Evolutionary conservation across 2,888 invertebrate species (phyloP), one percentile per base, ranked within the genome.

Genomic region (Phania funesta): DNA sequence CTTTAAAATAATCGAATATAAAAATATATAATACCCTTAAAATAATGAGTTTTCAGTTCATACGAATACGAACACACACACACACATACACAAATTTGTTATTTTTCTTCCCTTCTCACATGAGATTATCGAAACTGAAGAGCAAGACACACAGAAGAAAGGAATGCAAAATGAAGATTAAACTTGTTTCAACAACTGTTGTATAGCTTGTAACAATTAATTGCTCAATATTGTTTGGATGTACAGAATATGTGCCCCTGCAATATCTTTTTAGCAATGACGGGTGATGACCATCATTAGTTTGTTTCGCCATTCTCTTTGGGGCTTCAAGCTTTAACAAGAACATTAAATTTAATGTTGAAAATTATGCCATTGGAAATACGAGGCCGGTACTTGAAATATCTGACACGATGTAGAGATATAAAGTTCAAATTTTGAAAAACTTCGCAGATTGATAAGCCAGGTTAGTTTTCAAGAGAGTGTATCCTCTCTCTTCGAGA

Each of bases 21-120:
- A 65, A 32, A 48, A 65, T n/a, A 64, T 20, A 16, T 44, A 46
- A 56, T 68, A 56, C 68, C 56, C 32, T 73, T 41, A 52, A 73
- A 73, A 54, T 73, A 73, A 73, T 73, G 62, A 73, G 52, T 73
- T 73, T 73, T 50, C n/a, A n/a, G n/a, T n/a, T n/a, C n/a, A n/a
- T n/a, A n/a, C n/a, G n/a, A n/a, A n/a, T n/a, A n/a, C n/a, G 1
- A 29, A 29, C 24, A 62, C 16, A 60, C 22, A 38, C 18, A 3
- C 13, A 4, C n/a, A 38, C 11, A 38, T 11, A 22, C 8, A 62
- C 0, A 20, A 1, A 11, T 41, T 44, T 29, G 13, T 9, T 54
- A 1, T 11, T 65, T 70, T 62, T 60, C 22, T 3, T 26, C 26
- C 29, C 8, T 44, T 32, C 38, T 44, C 22, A 60, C 44, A 73